Evolutionary conservation across 2,797 vertebrate species (phyloP), one percentile per base, ranked within the genome.

Genomic region (Danio kyathit): DNA sequence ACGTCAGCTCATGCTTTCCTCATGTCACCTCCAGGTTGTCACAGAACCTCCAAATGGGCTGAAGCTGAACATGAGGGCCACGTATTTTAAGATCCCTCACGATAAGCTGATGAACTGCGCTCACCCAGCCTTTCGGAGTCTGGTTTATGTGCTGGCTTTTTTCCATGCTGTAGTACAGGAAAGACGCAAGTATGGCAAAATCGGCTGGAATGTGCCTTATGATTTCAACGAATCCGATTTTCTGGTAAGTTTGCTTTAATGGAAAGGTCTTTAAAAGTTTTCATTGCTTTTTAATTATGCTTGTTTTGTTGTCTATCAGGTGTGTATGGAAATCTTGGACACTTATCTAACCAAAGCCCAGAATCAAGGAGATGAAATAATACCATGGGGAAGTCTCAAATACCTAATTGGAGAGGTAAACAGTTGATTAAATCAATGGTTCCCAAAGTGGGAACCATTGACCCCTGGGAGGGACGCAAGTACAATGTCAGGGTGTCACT

Each of bases 141-240:
- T 99, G 86, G 95, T 99, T 65, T 99, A 95, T 0, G 96, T 97
- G 85, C 86, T 99, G 88, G 92, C 96, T 0, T 99, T 99, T 87
- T 99, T 99, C 92, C 98, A 99, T 0, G 98, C 97, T 0, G 97
- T 99, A 85, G 96, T 99, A 61, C 97, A 98, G 88, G 98, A 99
- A 89, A 93, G 98, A 29, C 94, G 98, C 83, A 99, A 98, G 87
- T 99, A 99, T 1, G 97, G 97, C 81, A 99, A 99, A 89, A 95
- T 96, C 0, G 98, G 98, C 66, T 99, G 98, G 98, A 99, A 99
- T 0, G 94, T 99, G 11, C 88, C 93, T 0, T 99, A 97, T 0
- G 97, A 99, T 91, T 99, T 99, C 91, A 99, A 96, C 7, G 97
- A 99, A 86, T 99, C 97, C 0, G 98, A 99, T 91, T 99, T 99